A percentile compares a stretch with the other conserved stretches of the same genome.
Conservation (phyloP, 2,888 invertebrate genomes). For the Kuschelorhynchus macadamiae region DNA sequence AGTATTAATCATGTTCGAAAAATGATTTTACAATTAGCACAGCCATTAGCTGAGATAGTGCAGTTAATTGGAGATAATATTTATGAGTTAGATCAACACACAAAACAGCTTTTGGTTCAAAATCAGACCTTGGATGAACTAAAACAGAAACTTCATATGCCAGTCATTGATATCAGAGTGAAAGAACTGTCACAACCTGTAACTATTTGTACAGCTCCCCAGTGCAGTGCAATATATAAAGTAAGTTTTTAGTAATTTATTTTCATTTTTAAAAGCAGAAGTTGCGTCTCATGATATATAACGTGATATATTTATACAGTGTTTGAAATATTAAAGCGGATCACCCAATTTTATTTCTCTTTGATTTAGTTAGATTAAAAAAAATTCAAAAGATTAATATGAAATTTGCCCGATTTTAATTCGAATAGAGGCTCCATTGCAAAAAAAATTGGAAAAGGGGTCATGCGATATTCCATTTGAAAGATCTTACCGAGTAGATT, state of each 20-base stretch:
- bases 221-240: slow-evolving; percentile 57
- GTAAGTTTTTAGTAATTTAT: slow-evolving; percentile 42
- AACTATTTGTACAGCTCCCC: slow-evolving; percentile 59
- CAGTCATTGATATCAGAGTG: slow-evolving; percentile 58
- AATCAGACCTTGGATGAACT: slow-evolving; percentile 56
- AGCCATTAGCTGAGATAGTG: slow-evolving; percentile 63
- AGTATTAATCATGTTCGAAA: slow-evolving; percentile 62
- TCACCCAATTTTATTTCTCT: too few relatives aligned
- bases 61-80: slow-evolving; percentile 63
- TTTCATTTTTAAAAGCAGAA: neutral
- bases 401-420: too few relatives aligned
- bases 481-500: too few relatives aligned
- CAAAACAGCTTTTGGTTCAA: slow-evolving; percentile 50
- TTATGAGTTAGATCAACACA: slow-evolving; percentile 57
- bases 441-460: too few relatives aligned
- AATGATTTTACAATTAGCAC: slow-evolving; percentile 59
- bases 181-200: slow-evolving; percentile 58
- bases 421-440: too few relatives aligned
- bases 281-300: too few relatives aligned
- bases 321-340: too few relatives aligned
- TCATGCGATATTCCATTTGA: too few relatives aligned
- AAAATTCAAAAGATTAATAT: too few relatives aligned
- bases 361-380: too few relatives aligned
- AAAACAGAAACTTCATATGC: slow-evolving; percentile 59
- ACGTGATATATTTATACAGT: too few relatives aligned